Base-by-base conservation (phyloP, 2,888 invertebrate genomes). In the Cheilosia grossa region DNA sequence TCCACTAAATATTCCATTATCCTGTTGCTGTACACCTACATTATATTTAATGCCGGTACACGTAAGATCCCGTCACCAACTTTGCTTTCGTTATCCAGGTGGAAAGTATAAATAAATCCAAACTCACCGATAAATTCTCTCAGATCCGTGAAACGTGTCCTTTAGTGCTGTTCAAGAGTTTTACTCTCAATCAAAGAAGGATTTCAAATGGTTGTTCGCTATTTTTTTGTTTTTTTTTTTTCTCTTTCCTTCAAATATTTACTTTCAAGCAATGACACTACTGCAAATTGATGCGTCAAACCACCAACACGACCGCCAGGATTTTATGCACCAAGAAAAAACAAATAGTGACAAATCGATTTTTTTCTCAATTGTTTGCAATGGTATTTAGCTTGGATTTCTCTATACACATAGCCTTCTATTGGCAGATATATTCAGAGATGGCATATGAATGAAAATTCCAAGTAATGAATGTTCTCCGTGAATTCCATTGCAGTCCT, bases 101-200 rank as follows among this genome's bases (percentile, higher is more conserved):
- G 6, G 4, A 44, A 54, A 67, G 54, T 67, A 56, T 67, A 54
- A 67, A 56, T 67, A 67, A 54, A 54, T 30, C 30, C 19, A 17
- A 44, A 56, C 33, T 56, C 67, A 54, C 27, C 30, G 54, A 67
- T 54, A 54, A 66, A 42, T 66, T 42, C 51, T 40, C 5, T 10
- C 37, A 37, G 24, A 66, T 54, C 67, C 27, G 30, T 15, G 19
- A 33, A 67, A 67, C 67, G 54, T 67, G 67, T 44, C 42, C 13
- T 27, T 42, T 15, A 54, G 42, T 19, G 30, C 15, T 30, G 30
- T 54, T 13, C 4, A 15, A 21, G 42, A 44, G 54, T 67, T 67
- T 67, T 27, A 42, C 54, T 30, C 27, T 30, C 67, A 67, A 67
- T 67, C 67, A 67, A 9, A 15, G n/a, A 30, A 19, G 42, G 42